Conservation (phyloP, 2,113 vertebrate genomes). For the Chunga burmeisteri region DNA sequence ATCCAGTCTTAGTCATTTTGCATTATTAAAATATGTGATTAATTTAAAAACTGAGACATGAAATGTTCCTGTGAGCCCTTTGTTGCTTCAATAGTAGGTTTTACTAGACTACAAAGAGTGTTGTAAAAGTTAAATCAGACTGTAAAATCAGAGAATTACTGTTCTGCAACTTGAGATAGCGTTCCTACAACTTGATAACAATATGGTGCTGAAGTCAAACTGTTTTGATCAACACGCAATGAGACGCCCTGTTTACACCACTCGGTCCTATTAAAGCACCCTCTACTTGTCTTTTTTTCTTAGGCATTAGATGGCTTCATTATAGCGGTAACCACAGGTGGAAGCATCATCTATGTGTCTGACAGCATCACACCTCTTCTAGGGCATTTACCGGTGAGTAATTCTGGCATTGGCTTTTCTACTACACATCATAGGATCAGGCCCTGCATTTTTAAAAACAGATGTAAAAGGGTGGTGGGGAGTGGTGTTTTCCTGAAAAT, state of each 20-base stretch:
- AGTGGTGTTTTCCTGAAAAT: neutral
- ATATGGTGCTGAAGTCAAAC: neutral
- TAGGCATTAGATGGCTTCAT: slow-evolving; percentile 84
- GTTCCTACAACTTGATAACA: neutral
- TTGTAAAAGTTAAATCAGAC: slow-evolving; percentile 9
- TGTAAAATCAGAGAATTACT: slow-evolving; percentile 9
- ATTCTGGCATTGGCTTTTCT: neutral
- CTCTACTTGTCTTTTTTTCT: neutral
- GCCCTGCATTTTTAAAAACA: neutral
- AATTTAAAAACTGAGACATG: slow-evolving; percentile 61
- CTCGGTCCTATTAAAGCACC: neutral
- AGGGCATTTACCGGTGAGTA: slow-evolving; percentile 82
- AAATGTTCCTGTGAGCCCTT: slow-evolving; percentile 27
- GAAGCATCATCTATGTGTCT: slow-evolving; percentile 83
- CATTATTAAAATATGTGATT: slow-evolving; percentile 71
- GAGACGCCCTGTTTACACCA: neutral
- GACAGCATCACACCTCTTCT: slow-evolving; percentile 84
- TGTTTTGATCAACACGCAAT: neutral
- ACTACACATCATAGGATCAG: rapidly evolving
- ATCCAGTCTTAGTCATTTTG: slow-evolving; percentile 64
- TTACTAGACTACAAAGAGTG: slow-evolving; percentile 19
- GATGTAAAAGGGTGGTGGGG: neutral
- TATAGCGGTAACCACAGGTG: slow-evolving; percentile 80
- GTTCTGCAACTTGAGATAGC: slow-evolving; percentile 16
- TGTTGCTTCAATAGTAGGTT: slow-evolving; percentile 36